Percentiles rank a stretch among this genome's conserved stretches.
phyloP scores from a whole-genome alignment of 2,797 vertebrate genomes.

The Pogonophryne albipinna region DNA sequence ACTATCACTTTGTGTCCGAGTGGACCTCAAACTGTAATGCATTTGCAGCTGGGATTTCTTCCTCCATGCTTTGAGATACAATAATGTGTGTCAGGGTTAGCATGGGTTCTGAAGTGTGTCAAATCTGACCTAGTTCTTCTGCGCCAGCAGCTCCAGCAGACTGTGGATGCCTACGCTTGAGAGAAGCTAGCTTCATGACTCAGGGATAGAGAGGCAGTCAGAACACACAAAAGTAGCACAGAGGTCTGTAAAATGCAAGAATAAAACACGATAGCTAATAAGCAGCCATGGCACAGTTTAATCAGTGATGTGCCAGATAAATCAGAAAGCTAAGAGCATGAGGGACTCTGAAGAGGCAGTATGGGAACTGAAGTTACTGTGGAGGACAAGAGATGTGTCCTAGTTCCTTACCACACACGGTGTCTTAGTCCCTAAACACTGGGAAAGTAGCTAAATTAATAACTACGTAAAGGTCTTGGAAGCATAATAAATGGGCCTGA shows the following conservation, averaged over 20 bases:
- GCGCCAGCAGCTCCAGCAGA: constrained; percentile 78
- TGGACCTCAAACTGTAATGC: constrained; percentile 28
- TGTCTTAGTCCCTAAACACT: background rate
- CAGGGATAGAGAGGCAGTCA: constrained; percentile 55
- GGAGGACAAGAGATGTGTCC: constrained; percentile 20
- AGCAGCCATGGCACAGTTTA: constrained; percentile 40
- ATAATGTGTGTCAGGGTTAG: constrained; percentile 71
- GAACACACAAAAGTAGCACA: constrained; percentile 32
- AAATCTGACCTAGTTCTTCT: constrained; percentile 87
- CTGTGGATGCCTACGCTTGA: constrained; percentile 72
- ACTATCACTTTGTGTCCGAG: constrained; percentile 23
- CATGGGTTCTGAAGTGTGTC: constrained; percentile 82
- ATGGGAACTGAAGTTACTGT: constrained; percentile 13
- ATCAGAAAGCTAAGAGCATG: constrained; percentile 25
- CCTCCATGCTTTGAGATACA: constrained; percentile 48
- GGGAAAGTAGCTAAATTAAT: background rate
- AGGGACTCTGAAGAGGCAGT: background rate
- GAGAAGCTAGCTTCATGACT: constrained; percentile 76
- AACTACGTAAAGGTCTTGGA: no score
- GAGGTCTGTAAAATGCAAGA: constrained; percentile 17
- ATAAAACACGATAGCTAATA: constrained; percentile 37
- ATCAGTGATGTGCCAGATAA: constrained; percentile 30
- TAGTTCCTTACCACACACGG: background rate
- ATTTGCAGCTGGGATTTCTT: constrained; percentile 36
- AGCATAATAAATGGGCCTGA: no score